Conservation (phyloP, 2,888 invertebrate species). For the Alcis repandata region DNA sequence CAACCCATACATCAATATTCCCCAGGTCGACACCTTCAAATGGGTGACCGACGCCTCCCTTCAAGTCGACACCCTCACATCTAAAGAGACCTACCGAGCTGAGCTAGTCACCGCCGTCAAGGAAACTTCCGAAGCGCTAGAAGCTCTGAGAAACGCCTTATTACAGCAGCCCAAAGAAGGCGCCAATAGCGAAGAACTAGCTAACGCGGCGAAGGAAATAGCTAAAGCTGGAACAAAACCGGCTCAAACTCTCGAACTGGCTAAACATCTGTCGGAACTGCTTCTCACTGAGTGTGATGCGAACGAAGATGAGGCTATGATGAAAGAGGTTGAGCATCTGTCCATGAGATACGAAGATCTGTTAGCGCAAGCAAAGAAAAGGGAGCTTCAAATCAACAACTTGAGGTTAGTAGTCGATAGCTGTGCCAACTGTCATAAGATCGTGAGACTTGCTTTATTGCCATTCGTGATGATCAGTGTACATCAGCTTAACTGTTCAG, state of each 20-base stretch:
- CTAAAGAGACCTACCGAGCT: conserved; percentile 93
- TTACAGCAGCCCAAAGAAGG: conserved; percentile 70
- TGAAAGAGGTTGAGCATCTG: conserved; percentile 88
- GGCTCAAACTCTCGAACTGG: conserved; percentile 92
- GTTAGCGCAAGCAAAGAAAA: conserved; percentile 89
- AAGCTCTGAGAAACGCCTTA: conserved; percentile 88
- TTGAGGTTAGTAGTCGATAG: conserved; percentile 87
- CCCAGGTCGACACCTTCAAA: conserved; percentile 91
- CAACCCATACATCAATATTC: conserved; percentile 3
- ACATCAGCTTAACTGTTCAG: neutral
- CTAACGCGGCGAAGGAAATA: conserved; percentile 89
- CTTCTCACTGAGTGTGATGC: conserved; percentile 91
- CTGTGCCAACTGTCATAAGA: conserved; percentile 19
- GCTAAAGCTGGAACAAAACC: conserved; percentile 92
- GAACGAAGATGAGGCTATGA: conserved; percentile 88
- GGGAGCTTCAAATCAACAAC: conserved; percentile 92
- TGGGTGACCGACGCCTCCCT: conserved; percentile 92
- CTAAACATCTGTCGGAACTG: conserved; percentile 92
- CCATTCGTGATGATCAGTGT: conserved; percentile 3
- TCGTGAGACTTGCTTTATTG: conserved; percentile 9
- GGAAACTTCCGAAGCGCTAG: conserved; percentile 90
- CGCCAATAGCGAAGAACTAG: conserved; percentile 87
- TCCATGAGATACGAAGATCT: conserved; percentile 90
- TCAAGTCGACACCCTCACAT: conserved; percentile 94
- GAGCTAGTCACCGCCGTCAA: conserved; percentile 91